Evolutionary conservation across 2,113 vertebrate genomes (phyloP).

Genomic region (Chaetodon auriga): DNA sequence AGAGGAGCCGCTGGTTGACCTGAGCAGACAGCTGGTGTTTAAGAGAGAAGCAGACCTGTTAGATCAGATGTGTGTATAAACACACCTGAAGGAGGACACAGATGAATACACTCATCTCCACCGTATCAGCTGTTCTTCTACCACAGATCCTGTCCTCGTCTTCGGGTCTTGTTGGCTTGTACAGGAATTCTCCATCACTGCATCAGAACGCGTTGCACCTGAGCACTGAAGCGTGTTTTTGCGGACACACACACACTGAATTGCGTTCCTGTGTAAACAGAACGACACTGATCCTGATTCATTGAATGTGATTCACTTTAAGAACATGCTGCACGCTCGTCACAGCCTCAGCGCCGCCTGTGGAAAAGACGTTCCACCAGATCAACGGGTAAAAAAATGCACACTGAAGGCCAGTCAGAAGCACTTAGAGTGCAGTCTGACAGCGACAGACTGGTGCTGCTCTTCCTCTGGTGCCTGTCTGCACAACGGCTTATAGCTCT

Average conservation of each 20-base stretch:
- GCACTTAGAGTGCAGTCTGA: conserved; percentile 19
- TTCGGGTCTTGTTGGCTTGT: neutral
- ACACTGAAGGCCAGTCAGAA: conserved; percentile 29
- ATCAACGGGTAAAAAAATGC: conserved; percentile 21
- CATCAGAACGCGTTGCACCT: neutral
- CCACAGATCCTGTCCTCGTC: no score
- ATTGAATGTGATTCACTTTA: neutral
- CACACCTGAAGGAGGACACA: no score
- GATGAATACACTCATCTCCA: no score
- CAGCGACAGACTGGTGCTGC: conserved; percentile 45
- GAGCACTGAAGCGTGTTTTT: no score
- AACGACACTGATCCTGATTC: neutral
- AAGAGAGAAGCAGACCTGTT: no score
- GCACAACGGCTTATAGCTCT: conserved; percentile 17
- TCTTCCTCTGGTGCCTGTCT: conserved; percentile 20
- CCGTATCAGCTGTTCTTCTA: no score
- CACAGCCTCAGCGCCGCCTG: neutral
- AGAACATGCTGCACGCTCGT: no score
- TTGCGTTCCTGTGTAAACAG: no score
- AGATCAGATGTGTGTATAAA: no score
- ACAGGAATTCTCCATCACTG: neutral
- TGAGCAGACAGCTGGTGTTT: no score
- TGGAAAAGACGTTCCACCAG: neutral
- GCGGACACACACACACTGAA: no score
- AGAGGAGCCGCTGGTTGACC: no score